These are phyloP conservation scores for Emydoidea blandingii DNA, from an alignment of 2,797 vertebrate species.

Conservation along the genomic window DNA sequence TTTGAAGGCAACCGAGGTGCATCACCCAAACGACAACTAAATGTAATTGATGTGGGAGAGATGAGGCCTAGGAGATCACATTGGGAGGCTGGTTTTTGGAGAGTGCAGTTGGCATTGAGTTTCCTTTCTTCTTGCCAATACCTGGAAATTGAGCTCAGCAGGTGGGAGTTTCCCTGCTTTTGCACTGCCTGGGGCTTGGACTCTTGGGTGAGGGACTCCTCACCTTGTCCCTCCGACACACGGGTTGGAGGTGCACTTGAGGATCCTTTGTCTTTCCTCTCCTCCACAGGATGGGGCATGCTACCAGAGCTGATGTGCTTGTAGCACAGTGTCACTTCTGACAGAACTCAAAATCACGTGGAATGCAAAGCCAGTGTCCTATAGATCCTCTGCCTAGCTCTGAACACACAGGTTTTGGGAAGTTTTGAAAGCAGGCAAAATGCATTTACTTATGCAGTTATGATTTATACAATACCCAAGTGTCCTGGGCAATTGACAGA, in stretches of 20 bases:
- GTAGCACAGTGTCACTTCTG: rapidly evolving
- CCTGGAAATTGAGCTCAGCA: not conserved
- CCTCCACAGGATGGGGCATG: not conserved
- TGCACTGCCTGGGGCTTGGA: not conserved
- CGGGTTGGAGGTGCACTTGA: not conserved
- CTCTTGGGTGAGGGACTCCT: not conserved
- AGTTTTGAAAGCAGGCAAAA: not conserved
- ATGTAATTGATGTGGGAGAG: constrained; percentile 10
- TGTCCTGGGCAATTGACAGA: not conserved
- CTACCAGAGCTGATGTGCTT: rapidly evolving
- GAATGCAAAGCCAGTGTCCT: not conserved
- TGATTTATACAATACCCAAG: not conserved
- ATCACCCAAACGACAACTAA: not conserved
- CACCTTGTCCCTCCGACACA: not conserved
- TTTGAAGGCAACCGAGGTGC: not conserved
- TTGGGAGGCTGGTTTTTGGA: not conserved
- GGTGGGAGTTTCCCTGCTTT: not conserved
- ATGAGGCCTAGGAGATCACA: not conserved
- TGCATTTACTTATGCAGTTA: not conserved
- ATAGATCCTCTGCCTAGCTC: not conserved
- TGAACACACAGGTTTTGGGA: not conserved
- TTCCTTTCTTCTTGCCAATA: not conserved
- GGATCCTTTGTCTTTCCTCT: not conserved
- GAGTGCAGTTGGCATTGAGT: not conserved
- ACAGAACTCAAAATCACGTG: not conserved